phyloP scores from a whole-genome alignment of 2,888 invertebrate genomes.

The Neuroscelio doddi region DNA sequence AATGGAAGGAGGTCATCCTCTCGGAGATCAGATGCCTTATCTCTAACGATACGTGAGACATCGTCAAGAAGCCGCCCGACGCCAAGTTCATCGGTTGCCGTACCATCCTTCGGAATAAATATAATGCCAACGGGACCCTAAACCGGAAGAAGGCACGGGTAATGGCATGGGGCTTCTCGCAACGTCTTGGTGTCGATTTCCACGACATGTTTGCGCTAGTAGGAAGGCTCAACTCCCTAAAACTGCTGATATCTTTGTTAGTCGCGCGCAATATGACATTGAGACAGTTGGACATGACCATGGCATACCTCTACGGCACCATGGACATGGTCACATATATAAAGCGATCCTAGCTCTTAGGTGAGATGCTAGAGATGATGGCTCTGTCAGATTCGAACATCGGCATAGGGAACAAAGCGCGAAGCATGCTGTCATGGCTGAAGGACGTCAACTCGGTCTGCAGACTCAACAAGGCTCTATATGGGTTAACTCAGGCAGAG shows the following conservation, averaged over 20 bases:
- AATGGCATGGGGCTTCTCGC: conserved; percentile 30
- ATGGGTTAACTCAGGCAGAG: conserved; percentile 3
- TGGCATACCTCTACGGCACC: conserved; percentile 50
- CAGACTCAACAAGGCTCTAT: conserved; percentile 6
- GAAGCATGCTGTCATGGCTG: neutral
- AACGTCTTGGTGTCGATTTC: conserved; percentile 40
- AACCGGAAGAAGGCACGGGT: conserved; percentile 28
- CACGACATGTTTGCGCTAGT: conserved; percentile 45
- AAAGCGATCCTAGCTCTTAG: conserved; percentile 33
- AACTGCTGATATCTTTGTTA: conserved; percentile 35
- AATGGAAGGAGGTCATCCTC: too few species aligned
- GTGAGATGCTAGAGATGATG: conserved; percentile 19
- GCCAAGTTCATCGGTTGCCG: conserved; percentile 23
- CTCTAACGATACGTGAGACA: too few species aligned
- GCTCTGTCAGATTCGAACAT: too few species aligned
- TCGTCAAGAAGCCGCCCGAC: too few species aligned
- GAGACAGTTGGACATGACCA: conserved; percentile 47
- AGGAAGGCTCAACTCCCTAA: conserved; percentile 38
- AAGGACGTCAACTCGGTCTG: neutral
- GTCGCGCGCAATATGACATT: conserved; percentile 36
- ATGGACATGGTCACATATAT: conserved; percentile 34
- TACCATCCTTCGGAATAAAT: conserved; percentile 24
- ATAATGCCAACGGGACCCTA: conserved; percentile 1
- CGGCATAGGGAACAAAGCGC: too few species aligned
- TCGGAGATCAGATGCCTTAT: too few species aligned